A percentile compares a stretch with the other conserved stretches of the same genome.
Evolutionary conservation across 2,113 vertebrate species (phyloP).

Genomic region (Castor canadensis): DNA sequence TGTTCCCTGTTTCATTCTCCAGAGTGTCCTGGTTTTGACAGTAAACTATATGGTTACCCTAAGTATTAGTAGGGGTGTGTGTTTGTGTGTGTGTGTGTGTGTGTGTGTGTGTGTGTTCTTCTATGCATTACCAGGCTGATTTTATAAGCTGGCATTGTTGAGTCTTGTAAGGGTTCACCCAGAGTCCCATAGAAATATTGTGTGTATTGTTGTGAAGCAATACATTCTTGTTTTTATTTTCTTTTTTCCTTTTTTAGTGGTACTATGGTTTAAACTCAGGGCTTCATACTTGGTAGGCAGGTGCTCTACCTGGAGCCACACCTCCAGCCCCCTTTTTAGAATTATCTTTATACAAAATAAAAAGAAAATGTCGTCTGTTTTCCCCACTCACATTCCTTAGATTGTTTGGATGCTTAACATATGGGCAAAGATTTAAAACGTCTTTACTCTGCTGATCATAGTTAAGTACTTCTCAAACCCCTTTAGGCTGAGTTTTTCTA

Average conservation of each 20-base stretch:
- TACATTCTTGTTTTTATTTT: not conserved
- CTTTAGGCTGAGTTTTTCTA: not conserved
- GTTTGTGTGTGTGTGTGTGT: not conserved
- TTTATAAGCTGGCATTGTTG: not conserved
- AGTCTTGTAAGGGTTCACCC: not conserved
- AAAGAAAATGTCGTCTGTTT: not conserved
- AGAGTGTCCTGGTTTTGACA: not conserved
- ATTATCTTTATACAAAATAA: not conserved
- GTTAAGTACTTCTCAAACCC: not conserved
- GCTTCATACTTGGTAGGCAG: no score
- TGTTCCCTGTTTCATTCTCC: not conserved
- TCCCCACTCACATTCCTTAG: not conserved
- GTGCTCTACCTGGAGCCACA: no score
- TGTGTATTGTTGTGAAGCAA: not conserved
- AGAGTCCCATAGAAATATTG: not conserved
- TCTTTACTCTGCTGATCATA: not conserved
- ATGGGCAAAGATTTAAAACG: not conserved
- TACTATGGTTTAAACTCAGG: no score
- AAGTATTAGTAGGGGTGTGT: not conserved
- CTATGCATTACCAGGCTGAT: not conserved
- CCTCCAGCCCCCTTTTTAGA: not conserved
- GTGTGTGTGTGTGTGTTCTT: not conserved
- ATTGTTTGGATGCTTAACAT: conserved; percentile 19
- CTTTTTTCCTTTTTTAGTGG: not conserved
- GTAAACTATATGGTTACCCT: not conserved